Conservation (phyloP, 2,113 vertebrate genomes). For the Narcine bancroftii region DNA sequence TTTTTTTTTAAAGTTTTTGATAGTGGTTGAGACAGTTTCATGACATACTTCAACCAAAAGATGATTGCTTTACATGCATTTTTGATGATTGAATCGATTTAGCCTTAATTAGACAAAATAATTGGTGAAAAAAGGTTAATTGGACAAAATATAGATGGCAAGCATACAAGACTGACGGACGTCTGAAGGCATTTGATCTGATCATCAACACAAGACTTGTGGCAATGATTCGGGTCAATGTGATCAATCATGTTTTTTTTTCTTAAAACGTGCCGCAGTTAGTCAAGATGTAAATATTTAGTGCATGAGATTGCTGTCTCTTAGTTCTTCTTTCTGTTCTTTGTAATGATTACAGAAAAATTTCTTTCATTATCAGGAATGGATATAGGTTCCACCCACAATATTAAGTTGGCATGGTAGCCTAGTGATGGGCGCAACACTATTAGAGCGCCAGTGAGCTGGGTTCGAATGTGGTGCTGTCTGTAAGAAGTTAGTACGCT, state of each 20-base stretch:
- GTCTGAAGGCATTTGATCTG: too few species aligned
- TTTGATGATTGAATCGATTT: background rate
- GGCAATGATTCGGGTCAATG: background rate
- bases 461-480: too few species aligned
- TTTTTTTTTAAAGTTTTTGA: background rate
- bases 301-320: background rate
- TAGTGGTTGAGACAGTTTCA: background rate
- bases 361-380: background rate
- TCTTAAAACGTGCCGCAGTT: background rate
- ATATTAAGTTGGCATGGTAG: too few species aligned
- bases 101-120: background rate
- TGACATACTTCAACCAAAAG: background rate
- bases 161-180: background rate
- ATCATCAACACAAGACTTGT: background rate
- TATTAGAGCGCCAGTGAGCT: too few species aligned
- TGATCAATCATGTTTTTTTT: background rate
- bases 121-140: conserved; percentile 2
- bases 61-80: background rate
- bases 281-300: conserved; percentile 12
- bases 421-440: too few species aligned
- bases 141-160: background rate
- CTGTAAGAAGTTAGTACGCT: too few species aligned
- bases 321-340: background rate
- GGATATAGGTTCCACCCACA: background rate
- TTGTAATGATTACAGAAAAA: background rate